A percentile compares a stretch with the other conserved stretches of the same genome.
phyloP scores from a whole-genome alignment of 2,113 vertebrate species.

The Puffinus mauretanicus region DNA sequence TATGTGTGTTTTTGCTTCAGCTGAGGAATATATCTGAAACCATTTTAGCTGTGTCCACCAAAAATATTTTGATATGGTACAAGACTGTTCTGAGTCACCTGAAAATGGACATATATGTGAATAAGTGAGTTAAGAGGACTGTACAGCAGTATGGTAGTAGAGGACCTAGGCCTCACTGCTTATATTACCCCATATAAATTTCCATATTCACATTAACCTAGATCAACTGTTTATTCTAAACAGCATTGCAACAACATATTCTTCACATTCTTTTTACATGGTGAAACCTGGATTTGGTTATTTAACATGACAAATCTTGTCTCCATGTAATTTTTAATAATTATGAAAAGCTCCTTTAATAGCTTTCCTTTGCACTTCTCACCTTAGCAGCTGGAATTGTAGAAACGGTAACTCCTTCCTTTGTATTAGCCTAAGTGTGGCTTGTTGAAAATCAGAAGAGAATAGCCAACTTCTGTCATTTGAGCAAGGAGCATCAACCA shows the following conservation, averaged over 20 bases:
- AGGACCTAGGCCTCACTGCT: background rate
- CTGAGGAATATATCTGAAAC: background rate
- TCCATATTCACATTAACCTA: background rate
- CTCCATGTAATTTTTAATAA: background rate
- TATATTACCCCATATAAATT: background rate
- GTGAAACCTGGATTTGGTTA: background rate
- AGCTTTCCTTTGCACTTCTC: background rate
- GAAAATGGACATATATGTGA: background rate
- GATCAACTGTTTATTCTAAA: background rate
- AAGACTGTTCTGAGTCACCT: background rate
- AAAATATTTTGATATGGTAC: background rate
- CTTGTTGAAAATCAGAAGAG: constrained; percentile 72
- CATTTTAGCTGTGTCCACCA: background rate
- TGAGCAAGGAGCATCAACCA: constrained; percentile 89
- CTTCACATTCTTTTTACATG: background rate
- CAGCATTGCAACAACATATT: background rate
- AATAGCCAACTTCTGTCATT: constrained; percentile 97
- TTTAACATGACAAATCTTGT: background rate
- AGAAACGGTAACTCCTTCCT: constrained; percentile 68
- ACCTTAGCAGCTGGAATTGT: constrained; percentile 77
- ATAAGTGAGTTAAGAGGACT: background rate
- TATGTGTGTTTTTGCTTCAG: background rate
- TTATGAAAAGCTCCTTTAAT: background rate
- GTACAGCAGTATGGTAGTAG: background rate
- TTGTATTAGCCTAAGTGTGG: constrained; percentile 57